Evolutionary conservation across 1,140 invertebrate species (phyloP), one percentile per base, ranked within the genome.

Genomic region (Papilio glaucus): DNA sequence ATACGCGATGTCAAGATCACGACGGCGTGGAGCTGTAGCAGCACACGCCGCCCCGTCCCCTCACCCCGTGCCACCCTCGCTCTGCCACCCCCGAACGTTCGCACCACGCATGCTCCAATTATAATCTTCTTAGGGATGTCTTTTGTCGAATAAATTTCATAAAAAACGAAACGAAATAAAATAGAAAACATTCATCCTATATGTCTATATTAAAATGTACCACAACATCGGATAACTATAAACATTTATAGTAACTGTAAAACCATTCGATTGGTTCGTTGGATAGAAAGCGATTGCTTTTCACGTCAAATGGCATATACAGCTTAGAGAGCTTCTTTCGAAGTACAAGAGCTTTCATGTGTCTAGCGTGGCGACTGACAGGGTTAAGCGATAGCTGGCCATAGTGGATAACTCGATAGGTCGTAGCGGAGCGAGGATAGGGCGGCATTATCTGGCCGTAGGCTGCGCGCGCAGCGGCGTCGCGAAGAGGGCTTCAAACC

Each of bases 51-150:
- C 63, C 77, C 72, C 42, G 76, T 41, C 38, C 77, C 72, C 63
- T 12, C 45, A 37, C 45, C 71, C 62, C 21, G 37, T 49, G 61
- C 77, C 68, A 70, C 76, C 72, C 76, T 33, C 76, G 38, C 75
- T 71, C 62, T 67, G 37, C 78, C 76, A 83, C 85, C 85, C 87
- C 84, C 84, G 81, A 83, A 74, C 85, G 84, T 82, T 88, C 85
- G 84, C 80, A 91, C 87, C 88, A 92, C 90, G 90, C 90, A 92
- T 92, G 90, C 90, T 92, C 90, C 90, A 91, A 90, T 92, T 90
- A 90, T 91, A 92, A 92, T 92, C 90, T 86, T 84, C 83, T 85
- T 91, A 92, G 90, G 83, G 90, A 92, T 92, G 89, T 87, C 76
- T 83, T 76, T 75, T 85, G 89, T 91, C 90, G 88, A 90, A 91